phyloP scores from a whole-genome alignment of 2,888 invertebrate species.

The Trissoscelio sp. region DNA sequence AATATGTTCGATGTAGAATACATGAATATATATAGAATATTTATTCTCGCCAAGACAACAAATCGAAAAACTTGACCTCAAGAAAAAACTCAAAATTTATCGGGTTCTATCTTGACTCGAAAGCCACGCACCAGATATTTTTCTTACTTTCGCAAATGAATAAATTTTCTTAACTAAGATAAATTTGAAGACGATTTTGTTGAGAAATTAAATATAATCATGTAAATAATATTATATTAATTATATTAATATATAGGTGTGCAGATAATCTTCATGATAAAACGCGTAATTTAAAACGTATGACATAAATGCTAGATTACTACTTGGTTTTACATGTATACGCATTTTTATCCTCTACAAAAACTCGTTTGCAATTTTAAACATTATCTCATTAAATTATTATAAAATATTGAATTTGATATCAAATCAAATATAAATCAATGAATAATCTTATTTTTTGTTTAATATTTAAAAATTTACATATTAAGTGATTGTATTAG shows the following conservation, averaged over 20 bases:
- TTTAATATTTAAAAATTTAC: too few species aligned
- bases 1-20: slow-evolving; percentile 25
- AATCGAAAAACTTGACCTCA: slow-evolving; percentile 13
- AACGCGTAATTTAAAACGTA: not conserved
- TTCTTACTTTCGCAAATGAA: not conserved
- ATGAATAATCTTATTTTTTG: too few species aligned
- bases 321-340: not conserved
- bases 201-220: too few species aligned
- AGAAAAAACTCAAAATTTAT: not conserved
- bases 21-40: slow-evolving; percentile 37
- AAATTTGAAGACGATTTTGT: too few species aligned
- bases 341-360: too few species aligned
- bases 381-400: not conserved
- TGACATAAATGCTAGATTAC: slow-evolving; percentile 15
- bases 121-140: not conserved
- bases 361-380: not conserved
- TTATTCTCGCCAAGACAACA: slow-evolving; percentile 30
- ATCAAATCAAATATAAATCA: too few species aligned
- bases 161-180: too few species aligned
- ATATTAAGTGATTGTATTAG: too few species aligned
- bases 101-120: not conserved
- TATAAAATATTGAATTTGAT: not conserved
- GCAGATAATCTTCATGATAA: not conserved
- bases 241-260: not conserved
- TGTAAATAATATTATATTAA: too few species aligned